Evolutionary conservation across 2,797 vertebrate genomes (phyloP).

Genomic region (Oreonectes daqikongensis): DNA sequence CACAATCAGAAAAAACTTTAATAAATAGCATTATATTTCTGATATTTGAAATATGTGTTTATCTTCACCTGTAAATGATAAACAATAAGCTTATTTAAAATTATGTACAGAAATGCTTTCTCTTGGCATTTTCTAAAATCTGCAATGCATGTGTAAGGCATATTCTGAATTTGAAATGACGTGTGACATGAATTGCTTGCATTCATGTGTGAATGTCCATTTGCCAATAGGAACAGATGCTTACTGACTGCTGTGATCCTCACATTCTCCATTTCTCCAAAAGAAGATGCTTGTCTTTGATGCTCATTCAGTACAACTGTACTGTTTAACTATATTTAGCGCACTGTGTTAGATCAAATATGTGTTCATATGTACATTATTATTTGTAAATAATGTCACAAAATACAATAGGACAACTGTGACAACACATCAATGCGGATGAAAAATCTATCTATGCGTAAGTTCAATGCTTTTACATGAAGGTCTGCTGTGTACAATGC

Average conservation of each 20-base stretch:
- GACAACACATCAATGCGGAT: neutral
- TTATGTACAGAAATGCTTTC: conserved; percentile 71
- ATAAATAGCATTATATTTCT: neutral
- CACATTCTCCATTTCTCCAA: conserved; percentile 74
- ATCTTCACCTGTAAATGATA: neutral
- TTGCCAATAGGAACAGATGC: conserved; percentile 92
- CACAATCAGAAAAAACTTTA: neutral
- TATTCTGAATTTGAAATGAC: conserved; percentile 85
- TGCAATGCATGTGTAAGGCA: conserved; percentile 89
- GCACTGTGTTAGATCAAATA: conserved; percentile 10
- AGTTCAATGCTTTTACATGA: neutral
- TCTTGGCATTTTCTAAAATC: conserved; percentile 86
- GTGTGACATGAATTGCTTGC: conserved; percentile 61
- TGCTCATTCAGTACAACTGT: conserved; percentile 41
- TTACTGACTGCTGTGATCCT: conserved; percentile 81
- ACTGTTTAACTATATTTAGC: conserved; percentile 31
- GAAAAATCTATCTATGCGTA: neutral
- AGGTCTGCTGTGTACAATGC: neutral
- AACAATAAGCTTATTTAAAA: conserved; percentile 52
- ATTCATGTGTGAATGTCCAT: conserved; percentile 37
- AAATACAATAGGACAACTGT: neutral
- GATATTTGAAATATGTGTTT: neutral
- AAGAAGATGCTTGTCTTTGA: conserved; percentile 43
- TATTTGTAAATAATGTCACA: neutral
- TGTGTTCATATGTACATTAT: neutral